These are phyloP conservation scores for Tretioscincus oriximinensis DNA, from an alignment of 2,113 vertebrate species.

Conservation along the genomic window DNA sequence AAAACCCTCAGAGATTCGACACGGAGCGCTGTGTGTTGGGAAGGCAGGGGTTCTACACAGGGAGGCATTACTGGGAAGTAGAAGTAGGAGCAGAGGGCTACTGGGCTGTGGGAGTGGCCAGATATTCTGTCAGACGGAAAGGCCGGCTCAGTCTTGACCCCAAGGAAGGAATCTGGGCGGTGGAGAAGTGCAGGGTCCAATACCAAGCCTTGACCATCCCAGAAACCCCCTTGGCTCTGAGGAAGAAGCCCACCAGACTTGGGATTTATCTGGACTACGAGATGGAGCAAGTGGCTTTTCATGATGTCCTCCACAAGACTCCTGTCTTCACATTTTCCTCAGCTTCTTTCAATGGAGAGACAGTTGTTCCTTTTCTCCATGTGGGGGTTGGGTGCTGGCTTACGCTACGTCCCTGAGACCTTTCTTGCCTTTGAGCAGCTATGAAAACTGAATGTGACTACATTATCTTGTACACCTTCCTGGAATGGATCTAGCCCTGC, in stretches of 20 bases:
- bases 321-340: conserved; percentile 20
- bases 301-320: conserved; percentile 4
- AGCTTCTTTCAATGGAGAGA: neutral
- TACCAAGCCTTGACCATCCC: conserved; percentile 24
- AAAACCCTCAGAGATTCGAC: conserved; percentile 20
- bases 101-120: conserved; percentile 37
- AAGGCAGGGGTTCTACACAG: conserved; percentile 23
- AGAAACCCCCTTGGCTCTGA: neutral
- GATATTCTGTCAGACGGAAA: conserved; percentile 32
- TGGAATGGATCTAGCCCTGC: neutral
- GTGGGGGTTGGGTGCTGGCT: conserved; percentile 23
- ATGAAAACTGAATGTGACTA: neutral
- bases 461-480: neutral
- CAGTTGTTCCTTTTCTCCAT: conserved; percentile 3
- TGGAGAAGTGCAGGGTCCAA: conserved; percentile 5
- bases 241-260: conserved; percentile 4
- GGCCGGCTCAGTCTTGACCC: conserved; percentile 20
- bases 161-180: conserved; percentile 37
- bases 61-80: conserved; percentile 46
- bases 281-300: conserved; percentile 14
- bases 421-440: neutral
- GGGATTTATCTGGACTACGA: conserved; percentile 36
- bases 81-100: conserved; percentile 20
- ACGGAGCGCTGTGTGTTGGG: conserved; percentile 13
- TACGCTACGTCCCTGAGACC: neutral